Percentiles rank a stretch among this genome's conserved stretches.
Evolutionary conservation across 2,888 invertebrate genomes (phyloP).

Genomic region (Polydrusus cervinus): DNA sequence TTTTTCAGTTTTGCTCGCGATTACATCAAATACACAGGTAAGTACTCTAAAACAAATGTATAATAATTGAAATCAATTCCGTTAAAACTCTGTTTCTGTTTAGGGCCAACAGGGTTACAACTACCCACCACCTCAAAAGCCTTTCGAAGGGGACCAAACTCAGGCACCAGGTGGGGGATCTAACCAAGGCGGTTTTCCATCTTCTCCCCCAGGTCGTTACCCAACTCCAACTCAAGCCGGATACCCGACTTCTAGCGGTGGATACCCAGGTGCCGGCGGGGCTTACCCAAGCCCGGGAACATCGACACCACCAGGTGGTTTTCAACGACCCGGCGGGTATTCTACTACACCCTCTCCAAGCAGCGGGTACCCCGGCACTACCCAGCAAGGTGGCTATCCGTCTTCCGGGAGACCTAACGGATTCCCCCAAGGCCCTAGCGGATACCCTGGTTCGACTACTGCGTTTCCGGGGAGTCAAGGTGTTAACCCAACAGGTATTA

Average conservation of each 20-base stretch:
- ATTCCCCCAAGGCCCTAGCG: slow-evolving; percentile 52
- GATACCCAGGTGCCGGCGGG: slow-evolving; percentile 15
- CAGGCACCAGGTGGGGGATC: slow-evolving; percentile 53
- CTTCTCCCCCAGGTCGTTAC: slow-evolving; percentile 22
- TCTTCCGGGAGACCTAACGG: slow-evolving; percentile 17
- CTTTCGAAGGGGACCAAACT: slow-evolving; percentile 69
- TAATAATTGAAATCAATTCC: neutral
- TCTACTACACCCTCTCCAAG: slow-evolving; percentile 26
- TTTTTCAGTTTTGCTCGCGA: slow-evolving; percentile 30
- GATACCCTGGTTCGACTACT: slow-evolving; percentile 60
- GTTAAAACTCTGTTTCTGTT: neutral
- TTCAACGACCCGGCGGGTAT: slow-evolving; percentile 26
- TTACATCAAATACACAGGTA: slow-evolving; percentile 31
- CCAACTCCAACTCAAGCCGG: slow-evolving; percentile 22
- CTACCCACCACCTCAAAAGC: slow-evolving; percentile 81
- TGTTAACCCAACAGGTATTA: slow-evolving; percentile 31
- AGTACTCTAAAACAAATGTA: neutral
- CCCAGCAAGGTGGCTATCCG: slow-evolving; percentile 34
- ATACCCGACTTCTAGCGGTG: slow-evolving; percentile 5
- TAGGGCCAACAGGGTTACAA: slow-evolving; percentile 84
- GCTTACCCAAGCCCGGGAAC: slow-evolving; percentile 45
- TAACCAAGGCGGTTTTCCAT: slow-evolving; percentile 59
- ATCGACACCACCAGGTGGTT: slow-evolving; percentile 45
- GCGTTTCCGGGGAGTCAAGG: slow-evolving; percentile 17
- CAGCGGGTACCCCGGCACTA: slow-evolving; percentile 3